Conservation (phyloP, 2,797 vertebrate genomes). For the Thamnophis elegans region DNA sequence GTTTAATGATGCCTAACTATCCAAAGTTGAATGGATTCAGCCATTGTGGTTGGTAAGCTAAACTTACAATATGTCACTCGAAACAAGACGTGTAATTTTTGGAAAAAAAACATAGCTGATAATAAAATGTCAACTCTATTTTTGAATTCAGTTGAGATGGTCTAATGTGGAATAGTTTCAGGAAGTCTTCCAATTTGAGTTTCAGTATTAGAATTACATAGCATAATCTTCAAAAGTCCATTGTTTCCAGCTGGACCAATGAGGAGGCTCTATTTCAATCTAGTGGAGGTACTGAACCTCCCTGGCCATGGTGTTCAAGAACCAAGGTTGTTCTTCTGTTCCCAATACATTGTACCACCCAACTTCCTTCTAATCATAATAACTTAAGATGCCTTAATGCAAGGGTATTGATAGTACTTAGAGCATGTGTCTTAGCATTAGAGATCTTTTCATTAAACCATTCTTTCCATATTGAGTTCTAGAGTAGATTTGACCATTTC, state of each 20-base stretch:
- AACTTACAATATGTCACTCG: background rate
- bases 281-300: background rate
- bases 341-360: background rate
- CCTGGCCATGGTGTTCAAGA: background rate
- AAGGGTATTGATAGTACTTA: background rate
- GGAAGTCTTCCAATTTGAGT: background rate
- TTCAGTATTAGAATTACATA: background rate
- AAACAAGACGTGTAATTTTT: background rate
- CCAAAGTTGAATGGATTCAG: background rate
- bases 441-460: background rate
- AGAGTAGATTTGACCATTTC: background rate
- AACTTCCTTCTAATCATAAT: background rate
- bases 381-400: background rate
- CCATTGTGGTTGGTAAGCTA: background rate
- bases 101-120: background rate
- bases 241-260: background rate
- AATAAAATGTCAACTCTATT: background rate
- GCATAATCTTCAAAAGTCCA: background rate
- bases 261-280: background rate
- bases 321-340: background rate
- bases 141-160: background rate
- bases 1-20: background rate
- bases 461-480: background rate
- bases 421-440: background rate
- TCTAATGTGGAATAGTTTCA: background rate